Evolutionary conservation across 2,888 invertebrate genomes (phyloP), one percentile per base, ranked within the genome.

Genomic region (Hipparchia semele): DNA sequence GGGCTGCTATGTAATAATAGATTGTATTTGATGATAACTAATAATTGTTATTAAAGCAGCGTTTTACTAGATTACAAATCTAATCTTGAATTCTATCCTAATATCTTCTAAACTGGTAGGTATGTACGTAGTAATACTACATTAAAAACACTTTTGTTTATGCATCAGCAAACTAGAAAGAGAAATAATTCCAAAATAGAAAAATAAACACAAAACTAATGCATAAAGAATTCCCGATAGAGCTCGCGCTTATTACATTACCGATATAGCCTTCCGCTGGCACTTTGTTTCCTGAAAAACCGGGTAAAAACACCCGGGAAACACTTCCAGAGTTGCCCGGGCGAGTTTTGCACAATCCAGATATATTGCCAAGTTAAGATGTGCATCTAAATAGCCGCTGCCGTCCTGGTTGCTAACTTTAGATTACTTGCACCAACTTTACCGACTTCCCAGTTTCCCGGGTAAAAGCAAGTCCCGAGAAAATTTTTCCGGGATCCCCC

Each of bases 351-450:
- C 72, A 87, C 92, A 92, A 93, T 92, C 92, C 91, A 93, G 93
- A 93, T 93, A 92, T 92, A 94, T 91, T 89, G 87, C 83, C 85
- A 87, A 91, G 92, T 93, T 93, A 92, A 93, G 93, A 94, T 94
- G 93, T 90, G 90, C 93, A 92, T 93, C 94, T 93, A 93, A 93
- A 94, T 92, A 92, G 93, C 92, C 87, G 89, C 90, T 87, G 91
- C 90, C 87, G 87, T 88, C 87, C 83, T 89, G 90, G 89, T 89
- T 91, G 90, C 91, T 89, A 94, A 94, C 88, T 94, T 93, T 94
- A 94, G 93, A 94, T 94, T 94, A 93, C 94, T 94, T 92, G 90
- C 92, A 88, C 87, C 88, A 91, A 92, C 84, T 91, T 91, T 87
- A 85, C 87, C 86, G 87, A 86, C 85, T 88, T 87, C 84, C 84